Evolutionary conservation across 2,888 invertebrate species (phyloP).

Genomic region (Phengaris arion): DNA sequence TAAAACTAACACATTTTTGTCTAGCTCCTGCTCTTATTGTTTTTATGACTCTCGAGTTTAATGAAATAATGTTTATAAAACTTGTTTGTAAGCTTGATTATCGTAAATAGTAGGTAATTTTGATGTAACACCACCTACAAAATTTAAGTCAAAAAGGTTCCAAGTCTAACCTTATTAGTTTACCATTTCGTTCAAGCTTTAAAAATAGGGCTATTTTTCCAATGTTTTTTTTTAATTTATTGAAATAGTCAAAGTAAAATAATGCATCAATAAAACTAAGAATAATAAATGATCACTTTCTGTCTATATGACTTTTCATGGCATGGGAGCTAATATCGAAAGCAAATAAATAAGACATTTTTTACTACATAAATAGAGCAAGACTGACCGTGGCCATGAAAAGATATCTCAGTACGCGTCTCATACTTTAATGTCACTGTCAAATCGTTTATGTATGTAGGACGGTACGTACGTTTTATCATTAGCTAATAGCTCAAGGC

Average conservation of each 20-base stretch:
- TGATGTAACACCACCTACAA: too few relatives aligned
- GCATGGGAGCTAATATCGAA: background rate
- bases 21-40: background rate
- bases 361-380: constrained; percentile 9
- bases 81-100: too few relatives aligned
- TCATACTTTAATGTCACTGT: constrained; percentile 46
- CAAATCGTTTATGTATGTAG: constrained; percentile 43
- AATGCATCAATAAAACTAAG: too few relatives aligned
- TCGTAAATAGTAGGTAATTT: too few relatives aligned
- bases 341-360: background rate
- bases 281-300: too few relatives aligned
- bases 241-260: too few relatives aligned
- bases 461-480: constrained; percentile 9
- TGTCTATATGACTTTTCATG: too few relatives aligned
- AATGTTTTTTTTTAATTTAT: too few relatives aligned
- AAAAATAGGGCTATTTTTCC: too few relatives aligned
- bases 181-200: too few relatives aligned
- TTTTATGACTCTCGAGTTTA: constrained; percentile 5
- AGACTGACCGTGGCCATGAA: constrained; percentile 35
- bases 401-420: constrained; percentile 36
- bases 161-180: too few relatives aligned
- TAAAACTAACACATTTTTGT: constrained; percentile 8
- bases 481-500: constrained; percentile 52
- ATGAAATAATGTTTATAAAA: background rate
- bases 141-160: too few relatives aligned